These are phyloP conservation scores for Melinaea menophilus DNA, from an alignment of 2,888 invertebrate genomes.

Conservation along the genomic window DNA sequence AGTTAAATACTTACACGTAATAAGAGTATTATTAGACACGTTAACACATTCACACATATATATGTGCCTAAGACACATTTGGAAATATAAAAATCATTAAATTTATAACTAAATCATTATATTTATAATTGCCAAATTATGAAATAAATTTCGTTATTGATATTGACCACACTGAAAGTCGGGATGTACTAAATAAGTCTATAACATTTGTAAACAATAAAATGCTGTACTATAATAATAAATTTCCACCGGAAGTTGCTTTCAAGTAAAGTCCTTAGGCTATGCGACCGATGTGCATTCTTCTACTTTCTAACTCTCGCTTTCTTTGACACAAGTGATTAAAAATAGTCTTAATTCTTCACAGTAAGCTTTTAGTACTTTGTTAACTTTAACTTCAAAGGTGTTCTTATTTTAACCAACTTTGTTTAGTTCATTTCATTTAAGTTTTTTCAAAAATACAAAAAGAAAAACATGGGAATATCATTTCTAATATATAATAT, in stretches of 20 bases:
- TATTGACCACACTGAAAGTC: too few species aligned
- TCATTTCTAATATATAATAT: not conserved
- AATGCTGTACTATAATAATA: not conserved
- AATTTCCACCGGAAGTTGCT: not conserved
- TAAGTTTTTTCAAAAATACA: not conserved
- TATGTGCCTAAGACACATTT: too few species aligned
- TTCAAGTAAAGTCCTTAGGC: slow-evolving; percentile 4
- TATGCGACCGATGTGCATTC: slow-evolving; percentile 11
- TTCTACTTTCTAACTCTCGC: not conserved
- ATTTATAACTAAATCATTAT: too few species aligned
- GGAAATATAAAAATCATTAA: too few species aligned
- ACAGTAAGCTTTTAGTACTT: not conserved
- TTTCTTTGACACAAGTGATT: not conserved
- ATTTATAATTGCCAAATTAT: too few species aligned
- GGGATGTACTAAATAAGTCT: too few species aligned
- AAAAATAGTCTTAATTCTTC: not conserved
- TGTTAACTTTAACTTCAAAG: not conserved
- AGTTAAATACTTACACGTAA: too few species aligned
- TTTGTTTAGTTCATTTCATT: not conserved
- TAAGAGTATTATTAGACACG: too few species aligned
- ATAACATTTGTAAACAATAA: too few species aligned
- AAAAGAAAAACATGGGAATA: not conserved
- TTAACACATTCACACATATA: too few species aligned
- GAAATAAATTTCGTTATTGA: too few species aligned
- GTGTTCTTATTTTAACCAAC: not conserved